A percentile compares a stretch with the other conserved stretches of the same genome.
Evolutionary conservation across 2,888 invertebrate genomes (phyloP).

Genomic region (Caenorhabditis sp.): DNA sequence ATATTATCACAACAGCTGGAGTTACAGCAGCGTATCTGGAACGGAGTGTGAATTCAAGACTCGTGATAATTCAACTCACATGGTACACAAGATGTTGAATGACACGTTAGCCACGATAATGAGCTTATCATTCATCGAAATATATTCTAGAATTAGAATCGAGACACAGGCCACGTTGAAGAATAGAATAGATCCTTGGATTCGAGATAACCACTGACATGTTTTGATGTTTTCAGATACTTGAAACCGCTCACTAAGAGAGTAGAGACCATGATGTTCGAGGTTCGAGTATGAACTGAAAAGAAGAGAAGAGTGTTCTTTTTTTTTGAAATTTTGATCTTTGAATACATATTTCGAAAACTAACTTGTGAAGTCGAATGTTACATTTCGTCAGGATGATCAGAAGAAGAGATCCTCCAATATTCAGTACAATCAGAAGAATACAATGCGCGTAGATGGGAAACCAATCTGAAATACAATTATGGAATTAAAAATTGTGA

Average conservation of each 20-base stretch:
- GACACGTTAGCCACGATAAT: conserved; percentile 46
- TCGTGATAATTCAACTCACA: conserved; percentile 26
- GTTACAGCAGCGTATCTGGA: conserved; percentile 58
- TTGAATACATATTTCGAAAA: not conserved
- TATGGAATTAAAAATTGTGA: not conserved
- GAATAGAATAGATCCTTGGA: conserved; percentile 54
- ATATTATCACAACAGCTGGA: conserved; percentile 50
- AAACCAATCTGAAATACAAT: conserved; percentile 47
- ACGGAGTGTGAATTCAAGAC: not conserved
- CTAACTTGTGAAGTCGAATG: conserved; percentile 52
- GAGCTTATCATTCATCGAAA: conserved; percentile 38
- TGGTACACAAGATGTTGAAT: conserved; percentile 56
- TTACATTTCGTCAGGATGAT: conserved; percentile 52
- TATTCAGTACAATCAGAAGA: conserved; percentile 42
- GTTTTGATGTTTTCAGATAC: conserved; percentile 66
- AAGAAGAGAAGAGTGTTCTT: not conserved
- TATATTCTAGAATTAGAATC: conserved; percentile 48
- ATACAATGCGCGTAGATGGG: conserved; percentile 51
- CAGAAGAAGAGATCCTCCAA: conserved; percentile 49
- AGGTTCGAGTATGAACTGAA: conserved; percentile 54
- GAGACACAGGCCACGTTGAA: conserved; percentile 61
- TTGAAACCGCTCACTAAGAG: conserved; percentile 61
- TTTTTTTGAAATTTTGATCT: not conserved
- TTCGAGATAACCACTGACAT: conserved; percentile 60
- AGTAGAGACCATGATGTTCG: conserved; percentile 50